Evolutionary conservation across 2,888 invertebrate species (phyloP), one percentile per base, ranked within the genome.

Genomic region (Gymnoscelis rufifasciata): DNA sequence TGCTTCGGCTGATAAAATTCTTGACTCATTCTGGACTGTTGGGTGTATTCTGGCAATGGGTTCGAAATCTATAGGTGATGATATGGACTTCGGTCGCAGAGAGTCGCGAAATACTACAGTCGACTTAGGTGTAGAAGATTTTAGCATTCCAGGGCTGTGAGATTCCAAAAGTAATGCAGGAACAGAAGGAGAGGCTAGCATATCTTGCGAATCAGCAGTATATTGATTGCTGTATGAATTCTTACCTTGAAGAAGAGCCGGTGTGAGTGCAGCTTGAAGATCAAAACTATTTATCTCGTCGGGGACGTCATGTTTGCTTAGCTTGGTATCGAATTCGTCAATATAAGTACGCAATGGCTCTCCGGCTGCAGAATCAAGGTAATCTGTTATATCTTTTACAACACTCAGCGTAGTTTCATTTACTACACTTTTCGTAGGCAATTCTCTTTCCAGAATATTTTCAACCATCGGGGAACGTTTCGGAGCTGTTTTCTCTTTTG

Each of bases 251-350:
- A 62, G 61, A 47, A 54, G 59, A 6, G 66, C 60, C 23, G 68
- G 62, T 28, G 30, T 31, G 24, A 51, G 28, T 39, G 60, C 44
- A 49, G 44, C 59, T 38, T 54, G 55, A 15, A 59, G 50, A 43
- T 63, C 67, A 49, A 57, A 62, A 35, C 39, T 56, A 19, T 37
- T 23, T 30, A 56, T 52, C 40, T 78, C 72, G 43, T 39, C 59
- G 43, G 49, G 65, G 38, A 58, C 41, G 5, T 65, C 36, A 50
- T 56, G 75, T 56, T 75, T 73, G 48, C 78, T 78, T 39, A 78
- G 56, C 65, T 84, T 83, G 11, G 68, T 70, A 60, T 87, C 84
- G 65, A 87, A 86, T 24, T 83, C 86, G 64, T 83, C 84, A 46
- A 87, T 83, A 53, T 84, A 86, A 12, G 78, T 77, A 38, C 84